phyloP scores from a whole-genome alignment of 2,113 vertebrate species.

The Columba livia region DNA sequence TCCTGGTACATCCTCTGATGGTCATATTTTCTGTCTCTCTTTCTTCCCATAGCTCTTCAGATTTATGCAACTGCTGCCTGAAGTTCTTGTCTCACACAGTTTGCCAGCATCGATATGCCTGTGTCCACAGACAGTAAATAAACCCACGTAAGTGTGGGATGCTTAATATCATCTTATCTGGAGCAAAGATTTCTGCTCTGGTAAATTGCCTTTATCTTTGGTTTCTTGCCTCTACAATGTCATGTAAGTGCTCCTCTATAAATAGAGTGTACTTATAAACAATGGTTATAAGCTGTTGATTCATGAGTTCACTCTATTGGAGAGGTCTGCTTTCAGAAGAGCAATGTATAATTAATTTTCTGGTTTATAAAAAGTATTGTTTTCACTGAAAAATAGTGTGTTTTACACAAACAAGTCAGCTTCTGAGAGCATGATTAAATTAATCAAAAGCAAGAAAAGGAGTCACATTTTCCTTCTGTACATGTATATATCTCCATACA shows the following conservation, averaged over 20 bases:
- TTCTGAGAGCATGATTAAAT: background rate
- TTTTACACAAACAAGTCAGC: background rate
- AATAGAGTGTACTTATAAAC: background rate
- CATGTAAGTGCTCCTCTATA: background rate
- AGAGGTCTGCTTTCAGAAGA: background rate
- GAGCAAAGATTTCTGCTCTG: background rate
- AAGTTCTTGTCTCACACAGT: background rate
- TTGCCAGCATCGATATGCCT: background rate
- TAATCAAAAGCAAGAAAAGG: background rate
- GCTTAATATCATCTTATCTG: background rate
- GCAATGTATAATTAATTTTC: background rate
- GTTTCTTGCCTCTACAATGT: background rate
- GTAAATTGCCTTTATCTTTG: background rate
- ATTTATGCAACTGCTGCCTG: background rate
- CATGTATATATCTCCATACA: background rate
- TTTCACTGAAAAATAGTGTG: background rate
- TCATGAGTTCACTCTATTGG: background rate
- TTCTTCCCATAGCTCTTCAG: background rate
- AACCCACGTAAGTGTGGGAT: background rate
- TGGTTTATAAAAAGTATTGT: background rate
- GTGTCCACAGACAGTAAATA: background rate
- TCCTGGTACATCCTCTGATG: background rate
- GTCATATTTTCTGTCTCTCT: background rate
- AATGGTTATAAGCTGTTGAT: background rate
- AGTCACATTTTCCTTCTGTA: background rate